Evolutionary conservation across 1,140 invertebrate species (phyloP).

Genomic region (Sitobion miscanthi): DNA sequence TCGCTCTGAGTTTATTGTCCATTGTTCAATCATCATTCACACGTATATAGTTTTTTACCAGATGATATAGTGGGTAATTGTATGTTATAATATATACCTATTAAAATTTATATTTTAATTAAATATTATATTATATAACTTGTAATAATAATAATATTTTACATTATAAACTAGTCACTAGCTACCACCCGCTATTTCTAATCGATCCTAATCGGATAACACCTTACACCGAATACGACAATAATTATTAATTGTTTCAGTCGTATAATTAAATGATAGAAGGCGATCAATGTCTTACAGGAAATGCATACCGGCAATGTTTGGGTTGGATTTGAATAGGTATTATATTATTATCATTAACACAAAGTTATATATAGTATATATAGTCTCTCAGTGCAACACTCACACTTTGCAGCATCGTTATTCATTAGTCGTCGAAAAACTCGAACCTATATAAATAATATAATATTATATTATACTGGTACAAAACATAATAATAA

Average conservation of each 20-base stretch:
- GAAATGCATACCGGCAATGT: background rate
- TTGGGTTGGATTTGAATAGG: background rate
- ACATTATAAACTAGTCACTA: background rate
- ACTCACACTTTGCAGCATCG: background rate
- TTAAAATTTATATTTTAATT: background rate
- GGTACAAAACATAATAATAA: constrained; percentile 5
- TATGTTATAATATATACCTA: background rate
- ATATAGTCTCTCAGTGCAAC: background rate
- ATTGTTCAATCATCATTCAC: background rate
- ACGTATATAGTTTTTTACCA: background rate
- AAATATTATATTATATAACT: background rate
- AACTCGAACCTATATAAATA: background rate
- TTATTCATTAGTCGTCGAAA: background rate
- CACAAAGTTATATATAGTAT: background rate
- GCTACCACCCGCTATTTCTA: constrained; percentile 13
- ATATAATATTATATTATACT: background rate
- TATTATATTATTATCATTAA: background rate
- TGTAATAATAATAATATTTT: background rate
- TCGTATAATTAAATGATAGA: background rate
- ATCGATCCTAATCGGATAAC: background rate
- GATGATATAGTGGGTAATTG: background rate
- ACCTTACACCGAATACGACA: background rate
- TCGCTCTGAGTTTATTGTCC: background rate
- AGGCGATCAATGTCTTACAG: background rate
- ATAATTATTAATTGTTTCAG: background rate